These are phyloP conservation scores for Oryctes rhinoceros DNA, from an alignment of 1,140 invertebrate genomes.

Conservation along the genomic window DNA sequence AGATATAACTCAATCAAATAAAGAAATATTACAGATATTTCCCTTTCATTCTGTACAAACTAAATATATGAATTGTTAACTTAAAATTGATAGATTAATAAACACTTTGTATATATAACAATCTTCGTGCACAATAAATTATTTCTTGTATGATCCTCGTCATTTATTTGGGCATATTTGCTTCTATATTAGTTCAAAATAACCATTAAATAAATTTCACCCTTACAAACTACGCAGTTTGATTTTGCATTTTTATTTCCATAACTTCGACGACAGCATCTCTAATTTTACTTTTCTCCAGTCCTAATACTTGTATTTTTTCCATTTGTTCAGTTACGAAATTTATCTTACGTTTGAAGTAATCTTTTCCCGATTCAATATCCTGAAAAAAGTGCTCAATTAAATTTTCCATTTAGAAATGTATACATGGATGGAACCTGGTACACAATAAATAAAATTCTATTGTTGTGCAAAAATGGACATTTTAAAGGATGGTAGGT, in stretches of 20 bases:
- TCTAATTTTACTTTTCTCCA: conserved; percentile 86
- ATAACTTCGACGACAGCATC: conserved; percentile 79
- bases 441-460: no score
- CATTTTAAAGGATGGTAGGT: no score
- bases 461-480: no score
- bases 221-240: conserved; percentile 42
- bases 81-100: not conserved
- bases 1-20: not conserved
- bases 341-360: conserved; percentile 89
- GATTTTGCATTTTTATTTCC: conserved; percentile 70
- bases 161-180: conserved; percentile 6
- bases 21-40: not conserved
- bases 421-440: no score
- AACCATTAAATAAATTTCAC: conserved; percentile 27
- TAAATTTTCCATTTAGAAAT: not conserved
- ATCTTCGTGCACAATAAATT: conserved; percentile 37
- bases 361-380: conserved; percentile 83
- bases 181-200: not conserved
- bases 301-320: conserved; percentile 84
- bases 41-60: conserved; percentile 34
- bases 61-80: conserved; percentile 23
- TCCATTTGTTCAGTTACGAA: conserved; percentile 95
- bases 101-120: conserved; percentile 34
- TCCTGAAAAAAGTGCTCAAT: conserved; percentile 65
- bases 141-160: conserved; percentile 29